phyloP scores from a whole-genome alignment of 2,113 vertebrate genomes.

The Marmota monax region DNA sequence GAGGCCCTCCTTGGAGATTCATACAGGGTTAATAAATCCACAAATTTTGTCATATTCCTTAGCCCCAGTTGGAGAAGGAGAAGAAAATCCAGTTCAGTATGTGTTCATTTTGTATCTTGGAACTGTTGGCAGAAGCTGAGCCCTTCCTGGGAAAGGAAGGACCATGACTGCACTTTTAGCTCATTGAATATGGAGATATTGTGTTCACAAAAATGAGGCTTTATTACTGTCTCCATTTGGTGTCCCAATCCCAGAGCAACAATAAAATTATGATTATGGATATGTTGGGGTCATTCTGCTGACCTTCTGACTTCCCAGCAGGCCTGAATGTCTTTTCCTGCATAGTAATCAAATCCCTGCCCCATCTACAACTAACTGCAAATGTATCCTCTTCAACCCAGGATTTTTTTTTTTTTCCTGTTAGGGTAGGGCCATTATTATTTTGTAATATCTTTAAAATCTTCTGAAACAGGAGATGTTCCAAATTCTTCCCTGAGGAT shows the following conservation, averaged over 20 bases:
- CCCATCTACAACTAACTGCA: neutral
- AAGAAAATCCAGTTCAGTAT: neutral
- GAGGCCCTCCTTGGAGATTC: neutral
- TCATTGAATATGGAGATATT: constrained; percentile 34
- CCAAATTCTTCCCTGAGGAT: neutral
- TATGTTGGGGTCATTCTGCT: neutral
- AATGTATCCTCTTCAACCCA: neutral
- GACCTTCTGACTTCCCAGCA: constrained; percentile 47
- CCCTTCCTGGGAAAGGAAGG: neutral
- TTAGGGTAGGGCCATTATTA: neutral
- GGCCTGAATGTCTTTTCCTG: constrained; percentile 6
- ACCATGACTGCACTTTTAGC: constrained; percentile 31
- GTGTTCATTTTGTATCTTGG: neutral
- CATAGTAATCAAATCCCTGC: neutral
- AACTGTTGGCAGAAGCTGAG: neutral
- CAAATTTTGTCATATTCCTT: neutral
- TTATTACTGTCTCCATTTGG: constrained; percentile 39
- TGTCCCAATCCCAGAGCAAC: constrained; percentile 58
- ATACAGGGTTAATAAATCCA: neutral
- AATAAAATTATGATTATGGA: constrained; percentile 67
- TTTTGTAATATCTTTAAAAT: neutral
- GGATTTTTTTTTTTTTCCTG: neutral
- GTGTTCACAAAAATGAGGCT: constrained; percentile 44
- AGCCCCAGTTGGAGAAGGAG: neutral
- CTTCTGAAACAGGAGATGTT: neutral